Percentiles rank a stretch among this genome's conserved stretches.
Conservation (phyloP, 2,888 invertebrate species). For the Diplolepis rosae region DNA sequence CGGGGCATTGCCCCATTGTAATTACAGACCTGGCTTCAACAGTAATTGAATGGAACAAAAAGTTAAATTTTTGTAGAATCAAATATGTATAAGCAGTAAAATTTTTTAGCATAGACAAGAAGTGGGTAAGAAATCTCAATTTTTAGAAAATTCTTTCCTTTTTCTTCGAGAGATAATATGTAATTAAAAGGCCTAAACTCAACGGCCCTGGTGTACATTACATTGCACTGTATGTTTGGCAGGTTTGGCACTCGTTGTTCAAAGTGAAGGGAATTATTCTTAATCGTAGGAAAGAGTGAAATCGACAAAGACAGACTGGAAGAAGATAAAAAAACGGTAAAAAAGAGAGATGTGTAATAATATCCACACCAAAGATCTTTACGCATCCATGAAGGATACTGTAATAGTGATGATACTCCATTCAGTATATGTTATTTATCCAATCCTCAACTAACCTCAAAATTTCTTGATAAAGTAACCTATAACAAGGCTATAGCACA, state of each 20-base stretch:
- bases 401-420: not conserved
- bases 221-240: too few species aligned
- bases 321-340: not conserved
- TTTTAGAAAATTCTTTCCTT: too few species aligned
- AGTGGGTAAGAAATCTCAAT: too few species aligned
- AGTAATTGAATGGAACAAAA: too few species aligned
- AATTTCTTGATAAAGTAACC: not conserved
- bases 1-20: too few species aligned
- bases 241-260: too few species aligned
- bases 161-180: not conserved
- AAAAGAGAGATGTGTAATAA: not conserved
- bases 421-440: not conserved
- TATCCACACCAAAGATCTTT: not conserved
- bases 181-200: not conserved
- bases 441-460: not conserved
- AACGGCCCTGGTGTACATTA: not conserved
- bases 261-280: conserved; percentile 16
- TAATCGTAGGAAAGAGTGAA: conserved; percentile 11
- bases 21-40: too few species aligned
- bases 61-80: too few species aligned
- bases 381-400: not conserved
- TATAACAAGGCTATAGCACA: too few species aligned
- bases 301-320: conserved; percentile 16
- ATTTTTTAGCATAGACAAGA: too few species aligned
- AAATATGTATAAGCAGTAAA: too few species aligned